Conservation (phyloP, 2,113 vertebrate species). For the Rhagologus leucostigma region DNA sequence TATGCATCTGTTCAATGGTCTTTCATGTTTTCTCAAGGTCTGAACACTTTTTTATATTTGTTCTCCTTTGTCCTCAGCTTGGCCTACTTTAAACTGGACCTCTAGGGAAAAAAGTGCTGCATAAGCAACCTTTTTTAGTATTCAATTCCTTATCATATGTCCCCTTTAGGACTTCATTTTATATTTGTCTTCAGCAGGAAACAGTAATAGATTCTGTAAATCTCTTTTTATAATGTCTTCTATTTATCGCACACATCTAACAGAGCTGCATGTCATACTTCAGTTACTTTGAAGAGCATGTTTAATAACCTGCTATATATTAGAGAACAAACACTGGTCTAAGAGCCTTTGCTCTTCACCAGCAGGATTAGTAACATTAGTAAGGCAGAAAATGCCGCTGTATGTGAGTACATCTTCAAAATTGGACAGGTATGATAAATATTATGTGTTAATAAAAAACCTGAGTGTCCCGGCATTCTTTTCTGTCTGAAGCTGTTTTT, state of each 20-base stretch:
- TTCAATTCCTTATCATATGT: background rate
- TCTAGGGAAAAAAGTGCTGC: background rate
- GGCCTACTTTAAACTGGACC: background rate
- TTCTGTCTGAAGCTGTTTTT: background rate
- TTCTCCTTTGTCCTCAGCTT: background rate
- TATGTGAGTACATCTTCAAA: background rate
- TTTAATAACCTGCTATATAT: background rate
- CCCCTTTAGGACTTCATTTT: background rate
- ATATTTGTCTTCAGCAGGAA: slow-evolving; percentile 8
- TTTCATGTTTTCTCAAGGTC: background rate
- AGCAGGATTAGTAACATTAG: background rate
- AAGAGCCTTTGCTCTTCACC: background rate
- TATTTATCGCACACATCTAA: background rate
- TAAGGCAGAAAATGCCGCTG: background rate
- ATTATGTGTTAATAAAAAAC: background rate
- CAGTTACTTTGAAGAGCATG: background rate
- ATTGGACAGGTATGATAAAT: background rate
- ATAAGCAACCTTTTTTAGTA: background rate
- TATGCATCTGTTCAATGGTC: background rate
- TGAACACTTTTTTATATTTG: background rate
- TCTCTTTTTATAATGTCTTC: background rate
- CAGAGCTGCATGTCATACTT: background rate
- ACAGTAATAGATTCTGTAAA: slow-evolving; percentile 18
- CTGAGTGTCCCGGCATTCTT: background rate
- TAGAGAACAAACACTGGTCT: background rate